A percentile compares a stretch with the other conserved stretches of the same genome.
These are phyloP conservation scores for Malurus leucopterus DNA, from an alignment of 2,797 vertebrate genomes.

Conservation along the genomic window DNA sequence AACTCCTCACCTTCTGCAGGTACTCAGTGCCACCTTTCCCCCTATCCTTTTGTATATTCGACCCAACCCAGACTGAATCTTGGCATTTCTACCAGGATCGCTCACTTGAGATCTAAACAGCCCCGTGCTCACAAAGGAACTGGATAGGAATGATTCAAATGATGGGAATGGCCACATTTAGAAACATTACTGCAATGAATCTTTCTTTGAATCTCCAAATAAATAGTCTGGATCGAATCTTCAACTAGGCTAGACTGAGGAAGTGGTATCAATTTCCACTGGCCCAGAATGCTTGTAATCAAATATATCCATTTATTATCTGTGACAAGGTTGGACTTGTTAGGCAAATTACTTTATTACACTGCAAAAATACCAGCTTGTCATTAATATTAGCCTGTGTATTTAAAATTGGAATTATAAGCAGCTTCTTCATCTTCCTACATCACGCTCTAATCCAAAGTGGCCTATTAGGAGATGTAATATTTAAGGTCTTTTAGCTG, in stretches of 20 bases:
- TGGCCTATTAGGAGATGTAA: constrained; percentile 31
- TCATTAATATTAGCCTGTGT: constrained; percentile 37
- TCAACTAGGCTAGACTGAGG: not conserved
- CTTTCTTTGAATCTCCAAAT: not conserved
- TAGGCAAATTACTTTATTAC: constrained; percentile 48
- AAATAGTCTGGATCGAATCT: not conserved
- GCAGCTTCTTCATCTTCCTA: constrained; percentile 41
- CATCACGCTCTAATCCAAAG: constrained; percentile 34
- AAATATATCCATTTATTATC: constrained; percentile 42
- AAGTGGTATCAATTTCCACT: not conserved
- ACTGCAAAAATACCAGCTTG: constrained; percentile 22
- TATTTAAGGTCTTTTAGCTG: constrained; percentile 53
- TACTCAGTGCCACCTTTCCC: not conserved
- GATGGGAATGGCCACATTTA: not conserved
- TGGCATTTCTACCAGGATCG: not conserved
- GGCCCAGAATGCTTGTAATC: constrained; percentile 1
- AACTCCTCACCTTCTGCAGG: not conserved
- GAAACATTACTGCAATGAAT: not conserved
- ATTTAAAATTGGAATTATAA: constrained; percentile 44
- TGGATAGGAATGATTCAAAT: not conserved
- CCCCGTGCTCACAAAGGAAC: not conserved
- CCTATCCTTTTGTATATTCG: fast-evolving
- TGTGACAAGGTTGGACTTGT: constrained; percentile 23
- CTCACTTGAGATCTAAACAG: not conserved
- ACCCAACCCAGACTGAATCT: not conserved